phyloP scores from a whole-genome alignment of 1,140 invertebrate species.

The Sarcophaga peregrina region DNA sequence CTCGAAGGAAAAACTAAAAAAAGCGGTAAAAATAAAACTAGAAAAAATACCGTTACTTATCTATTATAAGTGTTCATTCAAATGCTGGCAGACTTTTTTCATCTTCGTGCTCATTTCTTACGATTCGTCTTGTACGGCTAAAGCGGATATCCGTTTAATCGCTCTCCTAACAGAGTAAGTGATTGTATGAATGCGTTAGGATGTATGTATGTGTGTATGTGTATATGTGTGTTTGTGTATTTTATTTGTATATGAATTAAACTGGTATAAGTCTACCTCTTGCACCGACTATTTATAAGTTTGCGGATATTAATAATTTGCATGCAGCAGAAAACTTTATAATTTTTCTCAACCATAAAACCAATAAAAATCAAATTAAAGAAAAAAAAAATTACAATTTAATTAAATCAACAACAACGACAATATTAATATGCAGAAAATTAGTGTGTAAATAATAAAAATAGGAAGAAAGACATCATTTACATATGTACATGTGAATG shows the following conservation, averaged over 20 bases:
- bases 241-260: background rate
- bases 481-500: too few species aligned
- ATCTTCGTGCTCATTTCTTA: background rate
- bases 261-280: background rate
- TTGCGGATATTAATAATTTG: conserved; percentile 39
- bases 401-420: too few species aligned
- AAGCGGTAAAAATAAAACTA: background rate
- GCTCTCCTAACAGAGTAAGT: conserved; percentile 20
- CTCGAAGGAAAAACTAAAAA: background rate
- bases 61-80: too few species aligned
- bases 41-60: too few species aligned
- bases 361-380: too few species aligned
- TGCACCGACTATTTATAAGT: background rate
- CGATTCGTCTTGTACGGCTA: background rate
- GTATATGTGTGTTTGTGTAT: background rate
- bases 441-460: too few species aligned
- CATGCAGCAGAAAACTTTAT: conserved; percentile 23
- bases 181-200: background rate
- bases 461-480: too few species aligned
- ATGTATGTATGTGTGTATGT: background rate
- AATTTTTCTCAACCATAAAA: background rate
- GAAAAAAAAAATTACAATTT: too few species aligned
- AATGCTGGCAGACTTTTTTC: background rate
- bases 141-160: conserved; percentile 40
- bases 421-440: too few species aligned